Evolutionary conservation across 2,113 vertebrate species (phyloP).

Genomic region (Carassius carassius): DNA sequence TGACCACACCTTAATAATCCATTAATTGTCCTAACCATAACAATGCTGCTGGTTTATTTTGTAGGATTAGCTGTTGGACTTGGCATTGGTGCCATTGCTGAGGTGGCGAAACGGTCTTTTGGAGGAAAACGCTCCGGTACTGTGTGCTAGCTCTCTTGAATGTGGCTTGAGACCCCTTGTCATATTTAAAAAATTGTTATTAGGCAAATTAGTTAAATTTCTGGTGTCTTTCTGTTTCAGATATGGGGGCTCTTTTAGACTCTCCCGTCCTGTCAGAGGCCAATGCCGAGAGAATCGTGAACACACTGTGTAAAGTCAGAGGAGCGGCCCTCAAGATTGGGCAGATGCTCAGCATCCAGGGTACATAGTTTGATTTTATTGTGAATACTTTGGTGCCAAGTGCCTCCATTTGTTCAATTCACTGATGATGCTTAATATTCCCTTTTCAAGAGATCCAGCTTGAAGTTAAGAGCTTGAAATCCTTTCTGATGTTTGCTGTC

Average conservation of each 20-base stretch:
- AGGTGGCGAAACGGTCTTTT: conserved; percentile 82
- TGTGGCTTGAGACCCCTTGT: neutral
- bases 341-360: conserved; percentile 94
- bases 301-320: conserved; percentile 86
- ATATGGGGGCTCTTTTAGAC: conserved; percentile 62
- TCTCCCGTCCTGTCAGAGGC: conserved; percentile 82
- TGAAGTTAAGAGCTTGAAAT: neutral
- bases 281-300: conserved; percentile 85
- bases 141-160: neutral
- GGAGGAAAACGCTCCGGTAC: conserved; percentile 75
- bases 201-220: neutral
- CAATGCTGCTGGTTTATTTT: conserved; percentile 10
- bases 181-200: neutral
- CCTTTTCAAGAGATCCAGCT: neutral
- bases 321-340: conserved; percentile 90
- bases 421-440: neutral
- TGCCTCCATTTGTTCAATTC: neutral
- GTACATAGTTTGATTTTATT: conserved; percentile 61
- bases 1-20: neutral
- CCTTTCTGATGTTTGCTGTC: neutral
- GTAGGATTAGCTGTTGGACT: conserved; percentile 86
- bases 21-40: neutral
- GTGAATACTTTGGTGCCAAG: neutral
- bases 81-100: conserved; percentile 82
- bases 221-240: conserved; percentile 59